Conservation (phyloP, 2,113 vertebrate species). For the Scopus umbretta region DNA sequence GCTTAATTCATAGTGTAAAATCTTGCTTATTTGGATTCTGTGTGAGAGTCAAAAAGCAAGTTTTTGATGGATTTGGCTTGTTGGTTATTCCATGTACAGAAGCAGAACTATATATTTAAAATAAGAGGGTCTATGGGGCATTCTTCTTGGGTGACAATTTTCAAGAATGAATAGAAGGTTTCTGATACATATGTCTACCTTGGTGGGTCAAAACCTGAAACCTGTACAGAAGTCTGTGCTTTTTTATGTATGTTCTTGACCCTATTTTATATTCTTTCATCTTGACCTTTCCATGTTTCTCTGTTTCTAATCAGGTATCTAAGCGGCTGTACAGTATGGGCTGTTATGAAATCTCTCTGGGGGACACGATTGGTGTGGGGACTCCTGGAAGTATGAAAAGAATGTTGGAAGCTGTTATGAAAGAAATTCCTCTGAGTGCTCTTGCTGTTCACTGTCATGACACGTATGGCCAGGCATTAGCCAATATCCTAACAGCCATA, state of each 20-base stretch:
- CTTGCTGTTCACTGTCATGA: conserved; percentile 94
- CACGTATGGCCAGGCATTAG: conserved; percentile 91
- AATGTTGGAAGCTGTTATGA: conserved; percentile 86
- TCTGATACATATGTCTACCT: neutral
- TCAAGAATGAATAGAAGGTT: neutral
- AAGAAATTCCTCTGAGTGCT: conserved; percentile 81
- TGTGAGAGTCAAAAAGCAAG: neutral
- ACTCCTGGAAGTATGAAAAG: conserved; percentile 87
- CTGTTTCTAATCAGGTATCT: conserved; percentile 77
- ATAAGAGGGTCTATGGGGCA: neutral
- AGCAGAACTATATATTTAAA: neutral
- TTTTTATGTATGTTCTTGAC: neutral
- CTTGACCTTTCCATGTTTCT: neutral
- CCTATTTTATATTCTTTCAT: neutral
- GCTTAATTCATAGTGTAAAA: neutral
- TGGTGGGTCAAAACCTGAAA: neutral
- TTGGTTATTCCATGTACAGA: neutral
- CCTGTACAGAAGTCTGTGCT: neutral
- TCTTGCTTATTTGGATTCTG: neutral
- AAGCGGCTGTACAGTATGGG: conserved; percentile 88
- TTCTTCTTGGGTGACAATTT: neutral
- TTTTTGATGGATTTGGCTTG: neutral
- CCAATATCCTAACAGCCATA: conserved; percentile 91
- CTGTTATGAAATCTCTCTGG: conserved; percentile 93
- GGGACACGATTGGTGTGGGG: conserved; percentile 89